phyloP scores from a whole-genome alignment of 2,797 vertebrate species.

The Alfaro cultratus region DNA sequence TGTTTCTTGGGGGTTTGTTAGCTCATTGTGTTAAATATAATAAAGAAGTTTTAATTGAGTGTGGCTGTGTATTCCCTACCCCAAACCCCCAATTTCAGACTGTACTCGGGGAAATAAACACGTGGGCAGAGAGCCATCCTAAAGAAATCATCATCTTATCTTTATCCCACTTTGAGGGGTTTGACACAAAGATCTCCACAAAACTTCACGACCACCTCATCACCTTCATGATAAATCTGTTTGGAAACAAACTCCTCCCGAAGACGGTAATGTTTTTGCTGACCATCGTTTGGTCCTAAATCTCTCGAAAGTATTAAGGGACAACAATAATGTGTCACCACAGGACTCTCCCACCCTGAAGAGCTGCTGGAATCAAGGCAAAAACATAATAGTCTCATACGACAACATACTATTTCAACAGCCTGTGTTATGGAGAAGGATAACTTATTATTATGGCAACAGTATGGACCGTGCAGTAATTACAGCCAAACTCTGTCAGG shows the following conservation, averaged over 20 bases:
- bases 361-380: slow-evolving; percentile 53
- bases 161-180: slow-evolving; percentile 63
- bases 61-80: background rate
- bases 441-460: slow-evolving; percentile 54
- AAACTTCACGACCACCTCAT: slow-evolving; percentile 56
- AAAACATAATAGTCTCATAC: slow-evolving; percentile 64
- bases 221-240: slow-evolving; percentile 51
- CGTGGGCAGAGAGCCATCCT: slow-evolving; percentile 56
- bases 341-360: slow-evolving; percentile 46
- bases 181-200: slow-evolving; percentile 5
- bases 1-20: background rate
- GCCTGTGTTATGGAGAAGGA: slow-evolving; percentile 46
- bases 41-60: background rate
- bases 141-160: slow-evolving; percentile 67
- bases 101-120: slow-evolving; percentile 41
- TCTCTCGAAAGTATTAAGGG: background rate
- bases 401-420: slow-evolving; percentile 25
- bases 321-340: background rate
- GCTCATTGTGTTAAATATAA: background rate
- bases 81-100: slow-evolving; percentile 40
- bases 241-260: slow-evolving; percentile 46
- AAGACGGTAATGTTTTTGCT: slow-evolving; percentile 2
- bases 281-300: background rate
- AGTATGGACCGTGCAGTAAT: slow-evolving; percentile 43
- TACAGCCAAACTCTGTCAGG: slow-evolving; percentile 12